These are phyloP conservation scores for Gymnocephalus cernua DNA, from an alignment of 2,113 vertebrate species.

Conservation along the genomic window DNA sequence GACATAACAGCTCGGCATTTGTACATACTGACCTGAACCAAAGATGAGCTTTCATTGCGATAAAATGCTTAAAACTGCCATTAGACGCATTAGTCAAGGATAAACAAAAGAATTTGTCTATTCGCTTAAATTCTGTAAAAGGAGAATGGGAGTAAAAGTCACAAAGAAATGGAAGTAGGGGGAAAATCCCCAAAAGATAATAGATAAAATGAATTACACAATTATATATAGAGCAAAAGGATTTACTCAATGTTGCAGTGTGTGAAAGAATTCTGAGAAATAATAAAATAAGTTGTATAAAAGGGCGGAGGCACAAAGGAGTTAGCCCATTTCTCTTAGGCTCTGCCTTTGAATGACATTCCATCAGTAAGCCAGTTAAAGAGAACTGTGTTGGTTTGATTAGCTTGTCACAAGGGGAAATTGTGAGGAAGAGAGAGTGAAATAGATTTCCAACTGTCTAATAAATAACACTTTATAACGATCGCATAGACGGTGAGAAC, in stretches of 20 bases:
- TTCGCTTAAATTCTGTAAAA: slow-evolving; percentile 18
- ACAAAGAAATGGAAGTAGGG: slow-evolving; percentile 10
- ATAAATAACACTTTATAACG: slow-evolving; percentile 22
- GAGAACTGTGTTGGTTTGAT: slow-evolving; percentile 54
- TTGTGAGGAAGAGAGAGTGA: slow-evolving; percentile 21
- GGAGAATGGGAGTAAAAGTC: not conserved
- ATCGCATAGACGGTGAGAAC: not conserved
- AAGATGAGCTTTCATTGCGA: slow-evolving; percentile 14
- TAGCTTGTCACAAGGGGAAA: slow-evolving; percentile 42
- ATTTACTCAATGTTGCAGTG: slow-evolving; percentile 33
- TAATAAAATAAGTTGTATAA: slow-evolving; percentile 10
- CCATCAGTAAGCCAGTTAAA: slow-evolving; percentile 57
- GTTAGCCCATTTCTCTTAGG: slow-evolving; percentile 46
- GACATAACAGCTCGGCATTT: not conserved
- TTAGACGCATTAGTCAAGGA: not conserved
- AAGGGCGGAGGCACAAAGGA: slow-evolving; percentile 48
- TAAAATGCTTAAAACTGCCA: not conserved
- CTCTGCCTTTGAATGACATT: slow-evolving; percentile 56
- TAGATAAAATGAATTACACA: slow-evolving; percentile 29
- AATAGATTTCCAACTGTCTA: slow-evolving; percentile 30
- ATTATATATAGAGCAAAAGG: slow-evolving; percentile 32
- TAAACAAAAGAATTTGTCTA: not conserved
- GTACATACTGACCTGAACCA: not conserved
- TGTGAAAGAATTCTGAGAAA: slow-evolving; percentile 26
- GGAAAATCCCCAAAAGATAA: slow-evolving; percentile 25